These are phyloP conservation scores for Wasmannia auropunctata DNA, from an alignment of 1,140 invertebrate species.

Conservation along the genomic window DNA sequence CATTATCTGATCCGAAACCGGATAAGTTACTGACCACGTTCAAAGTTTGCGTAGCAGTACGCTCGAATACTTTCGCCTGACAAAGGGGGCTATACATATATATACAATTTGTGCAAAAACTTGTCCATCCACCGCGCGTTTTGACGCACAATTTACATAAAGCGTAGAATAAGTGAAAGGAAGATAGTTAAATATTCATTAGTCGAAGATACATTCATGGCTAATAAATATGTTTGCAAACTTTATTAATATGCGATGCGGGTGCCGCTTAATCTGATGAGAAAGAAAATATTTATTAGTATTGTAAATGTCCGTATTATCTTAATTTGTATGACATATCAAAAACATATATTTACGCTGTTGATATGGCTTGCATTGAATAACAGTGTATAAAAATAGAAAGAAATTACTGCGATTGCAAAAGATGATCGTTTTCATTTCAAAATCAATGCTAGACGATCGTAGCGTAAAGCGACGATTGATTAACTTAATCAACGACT, in stretches of 20 bases:
- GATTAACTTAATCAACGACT: not conserved
- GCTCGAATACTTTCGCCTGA: conserved; percentile 21
- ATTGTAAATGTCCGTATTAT: conserved; percentile 1
- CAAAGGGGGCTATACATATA: not conserved
- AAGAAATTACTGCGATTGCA: not conserved
- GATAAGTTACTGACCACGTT: conserved; percentile 56
- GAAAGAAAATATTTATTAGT: not conserved
- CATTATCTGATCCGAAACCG: conserved; percentile 71
- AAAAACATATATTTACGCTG: too few relatives aligned
- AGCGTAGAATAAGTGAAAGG: not conserved
- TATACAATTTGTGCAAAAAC: not conserved
- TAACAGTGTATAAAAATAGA: not conserved
- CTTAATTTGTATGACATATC: not conserved
- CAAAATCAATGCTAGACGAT: not conserved
- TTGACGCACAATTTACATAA: not conserved
- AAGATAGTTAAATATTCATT: not conserved
- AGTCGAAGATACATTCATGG: conserved; percentile 4
- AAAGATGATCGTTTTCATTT: not conserved
- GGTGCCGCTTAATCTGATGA: not conserved
- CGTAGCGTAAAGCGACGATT: not conserved
- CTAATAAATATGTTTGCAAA: conserved; percentile 9
- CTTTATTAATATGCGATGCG: not conserved
- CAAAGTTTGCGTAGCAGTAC: conserved; percentile 27
- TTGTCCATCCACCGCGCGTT: not conserved
- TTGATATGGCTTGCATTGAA: not conserved